These are phyloP conservation scores for Aplochiton taeniatus DNA, from an alignment of 2,797 vertebrate species.

Conservation along the genomic window DNA sequence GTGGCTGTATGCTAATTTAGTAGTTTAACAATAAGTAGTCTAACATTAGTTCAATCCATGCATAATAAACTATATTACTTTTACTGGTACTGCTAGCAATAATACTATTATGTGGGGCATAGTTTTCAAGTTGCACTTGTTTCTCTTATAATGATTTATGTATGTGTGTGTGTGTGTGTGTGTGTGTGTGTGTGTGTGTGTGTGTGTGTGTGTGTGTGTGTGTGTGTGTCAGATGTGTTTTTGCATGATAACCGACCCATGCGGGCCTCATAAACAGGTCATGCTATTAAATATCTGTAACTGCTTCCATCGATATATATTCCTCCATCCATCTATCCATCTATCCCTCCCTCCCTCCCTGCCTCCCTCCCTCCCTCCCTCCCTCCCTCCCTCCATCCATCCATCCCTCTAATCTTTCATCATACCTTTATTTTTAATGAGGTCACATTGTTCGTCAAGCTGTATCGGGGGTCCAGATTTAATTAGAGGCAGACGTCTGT, in stretches of 20 bases:
- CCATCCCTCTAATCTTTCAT: constrained; percentile 29
- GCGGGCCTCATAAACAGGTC: not conserved
- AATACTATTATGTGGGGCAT: too few species aligned
- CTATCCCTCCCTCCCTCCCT: constrained; percentile 16
- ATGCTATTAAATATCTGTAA: constrained; percentile 16
- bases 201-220: constrained; percentile 38
- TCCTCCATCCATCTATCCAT: constrained; percentile 21
- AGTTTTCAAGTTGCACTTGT: too few species aligned
- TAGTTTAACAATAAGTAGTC: too few species aligned
- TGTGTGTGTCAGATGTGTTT: constrained; percentile 59
- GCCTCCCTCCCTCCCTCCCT: not conserved
- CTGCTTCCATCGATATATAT: constrained; percentile 35
- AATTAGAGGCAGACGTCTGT: constrained; percentile 68
- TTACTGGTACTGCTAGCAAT: too few species aligned
- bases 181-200: constrained; percentile 53
- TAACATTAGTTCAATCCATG: too few species aligned
- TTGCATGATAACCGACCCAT: constrained; percentile 45
- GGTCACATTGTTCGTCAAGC: constrained; percentile 74
- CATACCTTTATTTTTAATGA: constrained; percentile 65
- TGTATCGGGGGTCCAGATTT: constrained; percentile 75
- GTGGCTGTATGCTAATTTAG: constrained; percentile 15
- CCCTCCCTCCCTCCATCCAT: constrained; percentile 10
- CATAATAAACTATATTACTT: too few species aligned
- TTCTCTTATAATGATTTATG: too few species aligned
- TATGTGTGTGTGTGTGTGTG: constrained; percentile 15